These are phyloP conservation scores for Balanococcus diminutus DNA, from an alignment of 2,888 invertebrate species.

Conservation along the genomic window DNA sequence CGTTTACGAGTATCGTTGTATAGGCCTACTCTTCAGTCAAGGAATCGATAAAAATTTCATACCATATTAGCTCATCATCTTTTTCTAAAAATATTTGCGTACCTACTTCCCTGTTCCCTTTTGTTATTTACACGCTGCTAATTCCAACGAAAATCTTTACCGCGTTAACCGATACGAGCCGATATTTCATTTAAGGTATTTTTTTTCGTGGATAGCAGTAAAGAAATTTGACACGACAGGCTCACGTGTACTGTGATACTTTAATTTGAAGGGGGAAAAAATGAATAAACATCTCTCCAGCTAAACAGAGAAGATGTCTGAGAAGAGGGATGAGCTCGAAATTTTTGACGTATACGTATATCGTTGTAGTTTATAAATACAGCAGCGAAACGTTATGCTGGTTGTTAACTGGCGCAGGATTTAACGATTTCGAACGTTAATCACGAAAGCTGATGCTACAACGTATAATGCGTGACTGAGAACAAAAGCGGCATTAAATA, in stretches of 20 bases:
- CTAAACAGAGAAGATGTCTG: neutral
- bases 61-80: neutral
- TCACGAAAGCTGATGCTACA: conserved; percentile 13
- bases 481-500: conserved; percentile 13
- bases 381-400: neutral
- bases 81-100: neutral
- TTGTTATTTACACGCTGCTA: neutral
- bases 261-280: neutral
- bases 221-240: neutral
- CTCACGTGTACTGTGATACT: neutral
- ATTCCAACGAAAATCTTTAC: neutral
- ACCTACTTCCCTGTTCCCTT: neutral
- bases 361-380: neutral
- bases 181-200: neutral
- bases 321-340: neutral
- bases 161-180: neutral
- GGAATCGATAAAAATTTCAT: neutral
- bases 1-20: too few relatives aligned
- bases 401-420: neutral
- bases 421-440: conserved; percentile 13
- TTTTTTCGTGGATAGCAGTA: neutral
- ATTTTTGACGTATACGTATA: neutral
- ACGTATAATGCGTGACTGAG: conserved; percentile 11
- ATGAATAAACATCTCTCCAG: neutral
- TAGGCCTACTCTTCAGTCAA: too few relatives aligned